phyloP scores from a whole-genome alignment of 2,797 vertebrate species.

The Perdix hodgsoniae region DNA sequence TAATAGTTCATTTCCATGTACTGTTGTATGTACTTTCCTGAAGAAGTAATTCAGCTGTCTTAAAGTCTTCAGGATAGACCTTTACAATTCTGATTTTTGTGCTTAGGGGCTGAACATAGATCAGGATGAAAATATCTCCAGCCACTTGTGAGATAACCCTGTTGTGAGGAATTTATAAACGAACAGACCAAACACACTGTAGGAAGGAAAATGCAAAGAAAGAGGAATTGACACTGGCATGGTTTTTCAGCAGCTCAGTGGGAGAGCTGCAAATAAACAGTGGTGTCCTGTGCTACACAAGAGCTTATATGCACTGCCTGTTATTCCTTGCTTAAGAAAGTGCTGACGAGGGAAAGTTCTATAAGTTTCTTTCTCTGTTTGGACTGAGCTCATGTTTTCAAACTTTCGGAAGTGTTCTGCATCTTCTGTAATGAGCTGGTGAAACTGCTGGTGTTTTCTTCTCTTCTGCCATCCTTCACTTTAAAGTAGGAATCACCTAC shows the following conservation, averaged over 20 bases:
- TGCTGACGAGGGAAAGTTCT: not conserved
- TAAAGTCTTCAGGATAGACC: not conserved
- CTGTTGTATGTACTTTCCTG: not conserved
- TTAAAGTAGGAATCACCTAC: fast-evolving
- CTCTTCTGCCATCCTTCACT: not conserved
- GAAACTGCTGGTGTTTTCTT: not conserved
- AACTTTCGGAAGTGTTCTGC: not conserved
- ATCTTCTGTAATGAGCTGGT: not conserved
- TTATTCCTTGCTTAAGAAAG: not conserved
- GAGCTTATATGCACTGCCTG: not conserved
- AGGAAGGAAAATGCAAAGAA: not conserved
- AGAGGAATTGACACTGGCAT: not conserved
- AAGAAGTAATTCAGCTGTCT: not conserved
- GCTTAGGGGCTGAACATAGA: not conserved
- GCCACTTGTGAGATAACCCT: not conserved
- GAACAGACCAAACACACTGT: not conserved
- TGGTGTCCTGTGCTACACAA: not conserved
- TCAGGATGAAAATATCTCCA: not conserved
- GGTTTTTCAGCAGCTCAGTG: not conserved
- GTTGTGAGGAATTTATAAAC: not conserved
- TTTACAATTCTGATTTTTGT: not conserved
- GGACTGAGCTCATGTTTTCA: not conserved
- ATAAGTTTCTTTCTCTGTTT: not conserved
- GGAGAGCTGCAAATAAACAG: not conserved
- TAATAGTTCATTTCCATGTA: not conserved